Evolutionary conservation across 2,888 invertebrate species (phyloP).

Genomic region (Mechanitis mazaeus): DNA sequence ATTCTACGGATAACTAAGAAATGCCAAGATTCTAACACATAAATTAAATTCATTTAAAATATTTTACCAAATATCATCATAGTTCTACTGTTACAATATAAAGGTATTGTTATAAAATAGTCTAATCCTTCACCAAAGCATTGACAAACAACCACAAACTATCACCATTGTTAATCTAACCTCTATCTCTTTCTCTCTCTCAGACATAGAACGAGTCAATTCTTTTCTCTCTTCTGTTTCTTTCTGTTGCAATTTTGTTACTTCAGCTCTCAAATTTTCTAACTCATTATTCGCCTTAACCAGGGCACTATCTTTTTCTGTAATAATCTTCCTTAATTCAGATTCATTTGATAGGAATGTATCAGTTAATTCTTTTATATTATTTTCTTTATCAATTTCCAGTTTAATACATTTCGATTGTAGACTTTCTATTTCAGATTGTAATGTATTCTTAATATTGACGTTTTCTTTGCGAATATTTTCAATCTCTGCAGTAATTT

Average conservation of each 20-base stretch:
- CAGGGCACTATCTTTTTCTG: slow-evolving; percentile 42
- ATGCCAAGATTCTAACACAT: too few relatives aligned
- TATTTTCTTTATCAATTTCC: slow-evolving; percentile 40
- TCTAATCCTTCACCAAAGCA: slow-evolving; percentile 16
- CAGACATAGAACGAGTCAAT: slow-evolving; percentile 37
- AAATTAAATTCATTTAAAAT: too few relatives aligned
- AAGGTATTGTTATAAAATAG: neutral
- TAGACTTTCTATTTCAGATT: slow-evolving; percentile 41
- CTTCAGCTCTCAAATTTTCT: slow-evolving; percentile 40
- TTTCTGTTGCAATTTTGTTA: slow-evolving; percentile 41
- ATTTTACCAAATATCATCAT: too few relatives aligned
- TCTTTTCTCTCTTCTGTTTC: slow-evolving; percentile 51
- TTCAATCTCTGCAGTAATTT: slow-evolving; percentile 32
- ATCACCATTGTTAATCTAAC: slow-evolving; percentile 50
- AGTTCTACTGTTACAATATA: too few relatives aligned
- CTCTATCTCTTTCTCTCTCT: slow-evolving; percentile 55
- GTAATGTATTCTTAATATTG: slow-evolving; percentile 35
- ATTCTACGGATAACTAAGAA: too few relatives aligned
- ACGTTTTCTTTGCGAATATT: slow-evolving; percentile 39
- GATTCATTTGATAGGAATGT: slow-evolving; percentile 39
- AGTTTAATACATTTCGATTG: slow-evolving; percentile 39
- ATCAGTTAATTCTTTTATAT: slow-evolving; percentile 44
- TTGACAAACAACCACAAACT: slow-evolving; percentile 28
- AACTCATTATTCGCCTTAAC: slow-evolving; percentile 36
- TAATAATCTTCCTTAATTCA: slow-evolving; percentile 34